Percentiles rank a stretch among this genome's conserved stretches.
phyloP scores from a whole-genome alignment of 2,797 vertebrate genomes.

The Perdix hodgsoniae region DNA sequence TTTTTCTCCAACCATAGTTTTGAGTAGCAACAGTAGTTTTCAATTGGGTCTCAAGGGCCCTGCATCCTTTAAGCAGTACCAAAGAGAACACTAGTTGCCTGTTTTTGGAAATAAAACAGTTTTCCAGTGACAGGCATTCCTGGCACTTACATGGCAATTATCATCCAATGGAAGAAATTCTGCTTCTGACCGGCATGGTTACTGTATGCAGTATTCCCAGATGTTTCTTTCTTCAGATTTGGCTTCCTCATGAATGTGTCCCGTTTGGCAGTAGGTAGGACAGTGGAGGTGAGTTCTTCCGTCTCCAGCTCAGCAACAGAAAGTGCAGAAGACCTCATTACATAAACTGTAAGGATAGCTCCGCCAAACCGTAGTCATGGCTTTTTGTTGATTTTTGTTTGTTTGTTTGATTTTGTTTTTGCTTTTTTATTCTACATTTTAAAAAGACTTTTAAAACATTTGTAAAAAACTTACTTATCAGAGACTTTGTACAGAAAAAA shows the following conservation, averaged over 20 bases:
- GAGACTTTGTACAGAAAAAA: neutral
- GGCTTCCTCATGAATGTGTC: neutral
- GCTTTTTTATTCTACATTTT: neutral
- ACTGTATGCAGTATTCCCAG: slow-evolving; percentile 42
- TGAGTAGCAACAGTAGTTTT: slow-evolving; percentile 2
- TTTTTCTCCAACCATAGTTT: neutral
- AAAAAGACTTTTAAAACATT: neutral
- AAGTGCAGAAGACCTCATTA: neutral
- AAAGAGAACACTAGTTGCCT: neutral
- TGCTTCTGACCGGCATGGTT: neutral
- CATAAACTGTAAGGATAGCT: neutral
- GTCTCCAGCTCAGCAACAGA: neutral
- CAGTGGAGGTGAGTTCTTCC: neutral
- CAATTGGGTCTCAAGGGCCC: neutral
- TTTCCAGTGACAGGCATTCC: slow-evolving; percentile 22
- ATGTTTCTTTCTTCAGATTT: slow-evolving; percentile 52
- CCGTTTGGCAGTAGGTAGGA: slow-evolving; percentile 28
- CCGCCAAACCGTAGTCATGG: accelerated
- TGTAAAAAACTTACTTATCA: neutral
- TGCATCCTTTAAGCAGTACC: neutral
- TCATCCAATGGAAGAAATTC: slow-evolving; percentile 31
- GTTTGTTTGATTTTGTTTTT: too few relatives aligned
- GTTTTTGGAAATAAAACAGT: neutral
- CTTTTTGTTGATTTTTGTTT: neutral
- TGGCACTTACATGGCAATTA: neutral